Evolutionary conservation across 2,113 vertebrate species (phyloP).

Genomic region (Pampusana beccarii): DNA sequence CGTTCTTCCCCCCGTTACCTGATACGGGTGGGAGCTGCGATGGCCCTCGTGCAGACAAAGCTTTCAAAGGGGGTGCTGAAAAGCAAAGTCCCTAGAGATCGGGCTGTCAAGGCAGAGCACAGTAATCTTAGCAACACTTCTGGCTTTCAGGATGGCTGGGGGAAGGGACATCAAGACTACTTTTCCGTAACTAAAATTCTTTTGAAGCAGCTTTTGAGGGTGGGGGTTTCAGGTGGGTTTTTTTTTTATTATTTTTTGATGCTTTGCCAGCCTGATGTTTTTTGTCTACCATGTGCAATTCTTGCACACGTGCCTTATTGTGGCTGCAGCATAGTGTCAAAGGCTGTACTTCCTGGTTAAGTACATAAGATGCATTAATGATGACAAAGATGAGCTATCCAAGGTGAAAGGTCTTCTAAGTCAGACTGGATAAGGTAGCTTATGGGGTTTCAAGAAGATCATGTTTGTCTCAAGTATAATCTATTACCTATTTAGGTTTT

Average conservation of each 20-base stretch:
- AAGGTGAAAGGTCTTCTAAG: constrained; percentile 65
- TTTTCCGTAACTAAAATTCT: background rate
- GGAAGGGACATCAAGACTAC: constrained; percentile 5
- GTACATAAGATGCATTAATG: constrained; percentile 58
- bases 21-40: constrained; percentile 95
- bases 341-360: constrained; percentile 55
- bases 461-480: constrained; percentile 49
- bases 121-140: constrained; percentile 75
- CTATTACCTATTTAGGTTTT: constrained; percentile 64
- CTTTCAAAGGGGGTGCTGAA: constrained; percentile 91
- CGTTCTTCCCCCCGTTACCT: constrained; percentile 79
- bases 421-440: constrained; percentile 56
- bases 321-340: background rate
- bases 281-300: background rate
- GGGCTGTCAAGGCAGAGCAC: constrained; percentile 55
- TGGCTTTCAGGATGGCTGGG: constrained; percentile 44
- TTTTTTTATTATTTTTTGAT: background rate
- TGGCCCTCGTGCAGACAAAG: constrained; percentile 88
- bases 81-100: constrained; percentile 81
- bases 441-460: constrained; percentile 49
- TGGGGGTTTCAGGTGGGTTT: background rate
- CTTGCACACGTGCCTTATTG: background rate
- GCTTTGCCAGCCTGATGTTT: background rate
- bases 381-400: constrained; percentile 51
- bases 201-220: background rate